These are phyloP conservation scores for Micromussa lordhowensis DNA, from an alignment of 92 coral and sea anemone species.

Conservation along the genomic window DNA sequence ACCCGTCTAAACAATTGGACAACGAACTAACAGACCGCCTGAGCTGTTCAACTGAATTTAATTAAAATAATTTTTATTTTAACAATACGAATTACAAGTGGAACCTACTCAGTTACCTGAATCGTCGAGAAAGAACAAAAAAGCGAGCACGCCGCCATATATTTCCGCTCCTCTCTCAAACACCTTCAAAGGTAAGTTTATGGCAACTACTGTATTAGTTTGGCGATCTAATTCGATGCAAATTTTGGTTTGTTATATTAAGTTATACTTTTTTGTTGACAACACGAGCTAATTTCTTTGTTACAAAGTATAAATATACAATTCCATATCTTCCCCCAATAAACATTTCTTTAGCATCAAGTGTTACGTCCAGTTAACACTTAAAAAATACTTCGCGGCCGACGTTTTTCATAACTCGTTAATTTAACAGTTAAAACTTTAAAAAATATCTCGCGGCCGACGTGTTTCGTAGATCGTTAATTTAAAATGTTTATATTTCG, in stretches of 20 bases:
- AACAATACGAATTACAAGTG: neutral
- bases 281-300: slow-evolving; percentile 1
- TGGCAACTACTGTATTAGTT: neutral
- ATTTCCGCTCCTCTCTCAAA: neutral
- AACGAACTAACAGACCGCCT: neutral
- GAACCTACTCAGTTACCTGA: neutral
- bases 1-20: neutral
- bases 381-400: neutral
- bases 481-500: neutral
- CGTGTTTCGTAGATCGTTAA: neutral
- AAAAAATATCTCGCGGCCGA: neutral
- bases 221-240: neutral
- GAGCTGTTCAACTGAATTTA: neutral
- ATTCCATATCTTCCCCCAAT: neutral
- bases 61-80: neutral
- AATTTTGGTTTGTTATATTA: slow-evolving; percentile 3
- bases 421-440: neutral
- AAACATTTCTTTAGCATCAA: neutral
- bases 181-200: neutral
- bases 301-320: neutral
- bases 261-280: neutral
- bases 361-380: neutral
- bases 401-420: neutral
- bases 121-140: neutral
- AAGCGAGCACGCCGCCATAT: neutral